These are phyloP conservation scores for Dendrolimus houi DNA, from an alignment of 2,888 invertebrate genomes.

Conservation along the genomic window DNA sequence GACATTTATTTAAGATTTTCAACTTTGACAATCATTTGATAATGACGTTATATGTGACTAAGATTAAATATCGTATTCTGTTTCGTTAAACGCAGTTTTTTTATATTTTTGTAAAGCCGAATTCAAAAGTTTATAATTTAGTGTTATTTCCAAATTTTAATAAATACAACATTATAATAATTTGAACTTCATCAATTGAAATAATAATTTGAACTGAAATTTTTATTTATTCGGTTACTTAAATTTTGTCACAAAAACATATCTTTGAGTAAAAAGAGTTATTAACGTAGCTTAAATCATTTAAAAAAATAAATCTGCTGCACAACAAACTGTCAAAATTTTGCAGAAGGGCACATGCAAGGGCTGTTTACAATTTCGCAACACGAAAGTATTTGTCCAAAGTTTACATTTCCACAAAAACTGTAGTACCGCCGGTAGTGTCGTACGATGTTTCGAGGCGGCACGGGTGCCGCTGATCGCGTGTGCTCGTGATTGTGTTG, in stretches of 20 bases:
- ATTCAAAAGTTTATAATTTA: too few species aligned
- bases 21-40: background rate
- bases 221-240: too few species aligned
- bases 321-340: constrained; percentile 55
- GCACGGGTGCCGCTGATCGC: constrained; percentile 55
- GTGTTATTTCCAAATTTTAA: too few species aligned
- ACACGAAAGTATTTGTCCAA: constrained; percentile 44
- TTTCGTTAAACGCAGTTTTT: background rate
- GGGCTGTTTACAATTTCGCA: constrained; percentile 69
- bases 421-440: constrained; percentile 10
- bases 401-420: background rate
- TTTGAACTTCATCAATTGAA: too few species aligned
- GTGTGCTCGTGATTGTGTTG: constrained; percentile 62
- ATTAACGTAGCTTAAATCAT: too few species aligned
- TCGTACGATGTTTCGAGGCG: constrained; percentile 70
- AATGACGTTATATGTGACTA: background rate
- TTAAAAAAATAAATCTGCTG: too few species aligned
- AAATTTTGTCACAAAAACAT: too few species aligned
- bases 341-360: constrained; percentile 68
- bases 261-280: too few species aligned
- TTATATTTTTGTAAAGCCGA: too few species aligned
- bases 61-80: background rate
- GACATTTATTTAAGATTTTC: background rate
- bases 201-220: too few species aligned
- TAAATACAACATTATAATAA: too few species aligned